phyloP scores from a whole-genome alignment of 2,888 invertebrate genomes.

The Cephus spinipes region DNA sequence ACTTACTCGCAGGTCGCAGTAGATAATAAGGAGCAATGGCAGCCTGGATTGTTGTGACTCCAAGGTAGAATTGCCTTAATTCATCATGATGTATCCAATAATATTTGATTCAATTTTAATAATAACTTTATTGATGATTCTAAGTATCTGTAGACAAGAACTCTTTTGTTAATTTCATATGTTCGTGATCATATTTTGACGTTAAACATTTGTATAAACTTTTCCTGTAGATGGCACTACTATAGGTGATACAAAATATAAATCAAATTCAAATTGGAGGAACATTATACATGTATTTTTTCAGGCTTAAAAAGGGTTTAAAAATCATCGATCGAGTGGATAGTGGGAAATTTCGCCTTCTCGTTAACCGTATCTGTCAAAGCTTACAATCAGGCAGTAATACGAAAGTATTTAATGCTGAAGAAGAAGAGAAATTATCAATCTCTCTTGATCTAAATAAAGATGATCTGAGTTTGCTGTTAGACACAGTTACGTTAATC shows the following conservation, averaged over 20 bases:
- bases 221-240: not conserved
- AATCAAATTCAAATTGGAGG: not conserved
- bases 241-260: not conserved
- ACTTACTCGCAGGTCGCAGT: not conserved
- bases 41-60: conserved; percentile 15
- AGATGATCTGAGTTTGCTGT: conserved; percentile 42
- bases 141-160: not conserved
- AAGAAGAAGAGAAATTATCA: conserved; percentile 54
- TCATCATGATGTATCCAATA: not conserved
- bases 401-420: conserved; percentile 49
- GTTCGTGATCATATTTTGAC: not conserved
- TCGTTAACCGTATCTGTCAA: conserved; percentile 55
- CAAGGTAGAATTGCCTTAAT: conserved; percentile 2
- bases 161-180: not conserved
- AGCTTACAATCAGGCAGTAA: conserved; percentile 38
- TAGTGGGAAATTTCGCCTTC: conserved; percentile 52
- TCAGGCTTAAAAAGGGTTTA: conserved; percentile 50
- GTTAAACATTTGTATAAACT: not conserved
- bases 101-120: not conserved
- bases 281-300: conserved; percentile 11
- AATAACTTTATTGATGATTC: not conserved
- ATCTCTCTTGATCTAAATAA: conserved; percentile 49
- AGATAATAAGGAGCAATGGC: not conserved
- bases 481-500: conserved; percentile 49
- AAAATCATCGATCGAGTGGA: conserved; percentile 48